These are phyloP conservation scores for Pseudolaguvia tuberculata DNA, from an alignment of 2,113 vertebrate genomes.

Conservation along the genomic window DNA sequence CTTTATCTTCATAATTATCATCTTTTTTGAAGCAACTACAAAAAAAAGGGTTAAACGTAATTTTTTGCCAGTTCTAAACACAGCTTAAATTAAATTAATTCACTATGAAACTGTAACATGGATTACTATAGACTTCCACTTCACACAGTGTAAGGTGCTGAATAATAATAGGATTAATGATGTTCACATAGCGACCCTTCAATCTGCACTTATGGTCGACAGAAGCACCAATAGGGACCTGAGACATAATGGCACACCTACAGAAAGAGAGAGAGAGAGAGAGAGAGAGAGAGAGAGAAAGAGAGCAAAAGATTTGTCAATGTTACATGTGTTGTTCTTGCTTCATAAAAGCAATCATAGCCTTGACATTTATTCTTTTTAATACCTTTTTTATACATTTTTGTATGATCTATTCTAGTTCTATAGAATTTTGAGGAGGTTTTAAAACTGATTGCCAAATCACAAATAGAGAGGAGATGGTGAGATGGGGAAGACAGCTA, in stretches of 20 bases:
- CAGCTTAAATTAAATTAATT: neutral
- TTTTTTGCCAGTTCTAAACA: too few species aligned
- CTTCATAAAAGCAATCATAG: too few species aligned
- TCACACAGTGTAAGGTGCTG: neutral
- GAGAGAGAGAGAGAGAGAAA: neutral
- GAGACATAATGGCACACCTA: neutral
- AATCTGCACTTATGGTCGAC: neutral
- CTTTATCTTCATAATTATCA: neutral
- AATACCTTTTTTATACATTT: too few species aligned
- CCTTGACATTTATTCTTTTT: too few species aligned
- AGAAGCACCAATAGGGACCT: neutral
- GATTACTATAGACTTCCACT: neutral
- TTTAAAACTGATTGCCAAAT: too few species aligned
- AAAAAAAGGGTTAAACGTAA: neutral
- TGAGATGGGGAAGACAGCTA: too few species aligned
- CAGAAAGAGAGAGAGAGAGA: neutral
- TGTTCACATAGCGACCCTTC: neutral
- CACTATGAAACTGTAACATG: neutral
- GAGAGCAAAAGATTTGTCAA: too few species aligned
- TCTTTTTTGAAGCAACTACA: neutral
- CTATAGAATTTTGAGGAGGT: too few species aligned
- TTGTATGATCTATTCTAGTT: too few species aligned
- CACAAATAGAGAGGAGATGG: too few species aligned
- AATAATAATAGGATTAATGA: neutral
- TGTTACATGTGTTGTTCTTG: too few species aligned